A percentile compares a stretch with the other conserved stretches of the same genome.
Conservation (phyloP, 2,113 vertebrate genomes). For the Baryphthengus martii region DNA sequence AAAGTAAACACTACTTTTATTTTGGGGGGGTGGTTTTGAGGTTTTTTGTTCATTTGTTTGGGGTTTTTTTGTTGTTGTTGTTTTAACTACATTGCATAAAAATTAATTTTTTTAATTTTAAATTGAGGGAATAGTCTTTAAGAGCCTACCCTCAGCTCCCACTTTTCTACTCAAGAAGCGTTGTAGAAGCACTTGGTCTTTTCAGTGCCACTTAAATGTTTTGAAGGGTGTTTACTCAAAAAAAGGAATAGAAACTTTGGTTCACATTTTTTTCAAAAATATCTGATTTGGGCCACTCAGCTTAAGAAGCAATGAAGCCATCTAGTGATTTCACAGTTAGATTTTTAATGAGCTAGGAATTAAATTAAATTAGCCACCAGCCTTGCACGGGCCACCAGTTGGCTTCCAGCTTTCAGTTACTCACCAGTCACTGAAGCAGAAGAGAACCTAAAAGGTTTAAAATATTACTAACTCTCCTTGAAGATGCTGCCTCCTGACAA, state of each 20-base stretch:
- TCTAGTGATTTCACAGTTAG: background rate
- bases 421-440: background rate
- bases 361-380: background rate
- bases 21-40: no score
- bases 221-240: background rate
- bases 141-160: background rate
- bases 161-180: background rate
- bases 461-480: background rate
- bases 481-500: background rate
- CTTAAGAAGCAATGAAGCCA: background rate
- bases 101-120: no score
- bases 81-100: no score
- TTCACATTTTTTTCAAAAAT: background rate
- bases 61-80: no score
- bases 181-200: background rate
- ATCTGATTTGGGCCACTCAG: background rate
- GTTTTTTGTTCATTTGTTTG: no score
- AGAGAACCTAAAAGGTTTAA: background rate
- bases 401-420: background rate
- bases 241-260: background rate
- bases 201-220: background rate
- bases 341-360: background rate
- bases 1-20: background rate
- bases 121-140: background rate
- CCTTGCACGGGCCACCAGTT: background rate